Conservation (phyloP, 1,140 invertebrate genomes). For the Pissodes strobi region DNA sequence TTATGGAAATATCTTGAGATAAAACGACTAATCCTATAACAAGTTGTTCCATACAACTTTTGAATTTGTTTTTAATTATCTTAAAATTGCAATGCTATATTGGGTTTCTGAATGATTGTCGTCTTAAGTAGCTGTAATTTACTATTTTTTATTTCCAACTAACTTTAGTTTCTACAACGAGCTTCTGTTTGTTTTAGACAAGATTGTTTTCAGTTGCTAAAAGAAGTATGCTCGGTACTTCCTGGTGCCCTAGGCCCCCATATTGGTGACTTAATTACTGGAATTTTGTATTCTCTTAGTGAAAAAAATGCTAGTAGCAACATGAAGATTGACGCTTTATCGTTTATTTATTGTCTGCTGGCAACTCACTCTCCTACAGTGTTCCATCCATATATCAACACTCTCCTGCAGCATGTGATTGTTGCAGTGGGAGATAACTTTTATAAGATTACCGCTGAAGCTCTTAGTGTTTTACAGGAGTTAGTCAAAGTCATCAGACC, state of each 20-base stretch:
- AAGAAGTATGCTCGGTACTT: slow-evolving; percentile 86
- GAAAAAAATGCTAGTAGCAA: slow-evolving; percentile 95
- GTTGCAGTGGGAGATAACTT: slow-evolving; percentile 91
- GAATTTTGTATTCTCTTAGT: slow-evolving; percentile 87
- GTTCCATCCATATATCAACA: slow-evolving; percentile 78
- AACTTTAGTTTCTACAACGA: too few species aligned
- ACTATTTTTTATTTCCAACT: too few species aligned
- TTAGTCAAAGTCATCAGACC: slow-evolving; percentile 94
- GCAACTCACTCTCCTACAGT: slow-evolving; percentile 80
- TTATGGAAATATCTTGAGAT: too few species aligned
- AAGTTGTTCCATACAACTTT: too few species aligned
- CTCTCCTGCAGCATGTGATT: slow-evolving; percentile 87
- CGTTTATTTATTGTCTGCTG: slow-evolving; percentile 88
- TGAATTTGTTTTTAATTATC: too few species aligned
- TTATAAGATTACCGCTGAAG: slow-evolving; percentile 98
- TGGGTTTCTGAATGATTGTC: too few species aligned
- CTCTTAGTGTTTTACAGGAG: slow-evolving; percentile 89
- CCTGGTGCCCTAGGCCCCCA: slow-evolving; percentile 87
- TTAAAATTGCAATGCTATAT: too few species aligned
- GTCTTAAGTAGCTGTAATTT: too few species aligned
- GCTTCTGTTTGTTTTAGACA: slow-evolving; percentile 74
- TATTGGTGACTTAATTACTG: slow-evolving; percentile 83
- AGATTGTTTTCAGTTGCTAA: slow-evolving; percentile 87
- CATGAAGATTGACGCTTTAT: slow-evolving; percentile 97
- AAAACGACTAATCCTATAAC: too few species aligned